Evolutionary conservation across 1,140 invertebrate species (phyloP).

Genomic region (Venustaconcha ellipsiformis): DNA sequence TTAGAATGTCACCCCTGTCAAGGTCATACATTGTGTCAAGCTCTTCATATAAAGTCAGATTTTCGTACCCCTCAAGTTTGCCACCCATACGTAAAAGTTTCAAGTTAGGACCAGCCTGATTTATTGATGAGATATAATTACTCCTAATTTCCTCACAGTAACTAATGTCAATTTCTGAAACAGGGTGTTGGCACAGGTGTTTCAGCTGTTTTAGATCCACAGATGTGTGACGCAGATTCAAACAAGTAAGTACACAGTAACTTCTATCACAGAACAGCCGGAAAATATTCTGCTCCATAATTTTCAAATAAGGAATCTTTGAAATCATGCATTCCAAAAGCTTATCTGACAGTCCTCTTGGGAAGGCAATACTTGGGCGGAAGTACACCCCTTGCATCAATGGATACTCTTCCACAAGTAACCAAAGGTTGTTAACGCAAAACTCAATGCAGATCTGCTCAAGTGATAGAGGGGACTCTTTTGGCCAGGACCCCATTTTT

Average conservation of each 20-base stretch:
- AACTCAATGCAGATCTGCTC: conserved; percentile 23
- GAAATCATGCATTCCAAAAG: conserved; percentile 11
- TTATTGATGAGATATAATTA: conserved; percentile 19
- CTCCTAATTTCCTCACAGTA: conserved; percentile 24
- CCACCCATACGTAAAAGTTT: conserved; percentile 23
- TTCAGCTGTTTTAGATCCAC: conserved; percentile 16
- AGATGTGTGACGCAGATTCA: conserved; percentile 26
- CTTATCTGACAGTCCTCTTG: conserved; percentile 26
- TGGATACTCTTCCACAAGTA: conserved; percentile 23
- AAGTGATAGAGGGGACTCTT: conserved; percentile 7
- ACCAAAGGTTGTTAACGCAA: conserved; percentile 15
- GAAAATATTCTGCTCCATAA: conserved; percentile 19
- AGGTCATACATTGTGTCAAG: no score
- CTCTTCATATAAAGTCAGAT: conserved; percentile 8
- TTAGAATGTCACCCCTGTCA: no score
- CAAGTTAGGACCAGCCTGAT: conserved; percentile 21
- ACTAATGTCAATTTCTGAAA: conserved; percentile 23
- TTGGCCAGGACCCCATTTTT: conserved; percentile 14
- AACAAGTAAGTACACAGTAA: conserved; percentile 16
- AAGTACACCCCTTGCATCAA: background rate
- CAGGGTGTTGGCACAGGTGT: conserved; percentile 24
- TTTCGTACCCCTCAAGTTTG: conserved; percentile 18
- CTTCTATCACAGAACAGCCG: conserved; percentile 29
- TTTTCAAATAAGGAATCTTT: conserved; percentile 7
- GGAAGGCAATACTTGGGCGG: conserved; percentile 21